phyloP scores from a whole-genome alignment of 2,797 vertebrate species.

The Otus scops region DNA sequence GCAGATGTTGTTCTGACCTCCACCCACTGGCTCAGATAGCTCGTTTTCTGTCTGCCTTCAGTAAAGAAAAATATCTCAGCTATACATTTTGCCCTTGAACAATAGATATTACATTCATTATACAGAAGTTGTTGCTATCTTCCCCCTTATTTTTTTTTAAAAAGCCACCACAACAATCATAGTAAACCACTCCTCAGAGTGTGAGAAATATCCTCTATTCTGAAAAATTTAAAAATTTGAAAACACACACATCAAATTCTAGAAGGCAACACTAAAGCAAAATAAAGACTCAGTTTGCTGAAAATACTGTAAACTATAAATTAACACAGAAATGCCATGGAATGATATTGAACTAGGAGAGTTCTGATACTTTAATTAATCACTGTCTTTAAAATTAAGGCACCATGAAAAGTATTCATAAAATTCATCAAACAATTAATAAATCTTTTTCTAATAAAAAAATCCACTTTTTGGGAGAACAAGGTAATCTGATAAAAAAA shows the following conservation, averaged over 20 bases:
- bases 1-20: constrained; percentile 60
- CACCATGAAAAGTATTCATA: not conserved
- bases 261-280: not conserved
- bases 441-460: no score
- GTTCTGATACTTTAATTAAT: not conserved
- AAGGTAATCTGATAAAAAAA: not conserved
- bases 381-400: not conserved
- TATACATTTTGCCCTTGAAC: not conserved
- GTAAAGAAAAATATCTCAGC: not conserved
- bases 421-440: not conserved
- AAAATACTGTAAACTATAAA: not conserved
- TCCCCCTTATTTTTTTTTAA: not conserved
- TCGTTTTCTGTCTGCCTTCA: not conserved
- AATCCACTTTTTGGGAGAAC: not conserved
- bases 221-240: not conserved
- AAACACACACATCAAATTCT: not conserved
- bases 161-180: not conserved
- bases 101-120: not conserved
- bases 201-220: not conserved
- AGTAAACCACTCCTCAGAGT: not conserved
- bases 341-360: not conserved
- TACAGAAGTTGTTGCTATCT: not conserved
- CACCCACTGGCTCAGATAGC: not conserved
- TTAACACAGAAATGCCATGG: not conserved
- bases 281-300: not conserved